Evolutionary conservation across 2,888 invertebrate genomes (phyloP).

Genomic region (Poecilobothrus nobilitatus): DNA sequence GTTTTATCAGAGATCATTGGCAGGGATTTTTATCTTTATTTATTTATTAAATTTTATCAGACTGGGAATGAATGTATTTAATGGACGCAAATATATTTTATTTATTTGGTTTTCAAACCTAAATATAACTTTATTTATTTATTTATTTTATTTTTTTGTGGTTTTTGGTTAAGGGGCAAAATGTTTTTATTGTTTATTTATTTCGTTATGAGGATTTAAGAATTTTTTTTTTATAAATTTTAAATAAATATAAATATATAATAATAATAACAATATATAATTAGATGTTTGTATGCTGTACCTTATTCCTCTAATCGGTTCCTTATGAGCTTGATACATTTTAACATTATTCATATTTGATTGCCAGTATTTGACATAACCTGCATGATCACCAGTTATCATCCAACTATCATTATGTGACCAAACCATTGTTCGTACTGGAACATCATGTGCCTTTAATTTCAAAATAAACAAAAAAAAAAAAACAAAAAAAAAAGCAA

Average conservation of each 20-base stretch:
- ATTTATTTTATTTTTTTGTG: background rate
- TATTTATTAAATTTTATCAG: constrained; percentile 13
- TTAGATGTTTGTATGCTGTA: constrained; percentile 48
- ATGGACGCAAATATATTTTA: constrained; percentile 12
- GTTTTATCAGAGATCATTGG: constrained; percentile 2
- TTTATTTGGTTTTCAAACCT: constrained; percentile 16
- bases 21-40: constrained; percentile 16
- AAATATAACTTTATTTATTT: background rate
- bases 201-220: background rate
- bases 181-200: background rate
- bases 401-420: constrained; percentile 99
- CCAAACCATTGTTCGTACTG: constrained; percentile 99
- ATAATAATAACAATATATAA: constrained; percentile 2
- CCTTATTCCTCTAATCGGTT: constrained; percentile 97
- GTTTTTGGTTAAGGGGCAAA: background rate
- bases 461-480: constrained; percentile 11
- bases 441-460: constrained; percentile 91
- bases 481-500: background rate
- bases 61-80: constrained; percentile 16
- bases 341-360: constrained; percentile 99
- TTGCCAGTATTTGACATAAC: constrained; percentile 99
- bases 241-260: background rate
- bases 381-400: constrained; percentile 97
- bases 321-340: constrained; percentile 99
- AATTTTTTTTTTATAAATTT: background rate